Evolutionary conservation across 1,140 invertebrate species (phyloP), one percentile per base, ranked within the genome.

Genomic region (Amphibalanus amphitrite): DNA sequence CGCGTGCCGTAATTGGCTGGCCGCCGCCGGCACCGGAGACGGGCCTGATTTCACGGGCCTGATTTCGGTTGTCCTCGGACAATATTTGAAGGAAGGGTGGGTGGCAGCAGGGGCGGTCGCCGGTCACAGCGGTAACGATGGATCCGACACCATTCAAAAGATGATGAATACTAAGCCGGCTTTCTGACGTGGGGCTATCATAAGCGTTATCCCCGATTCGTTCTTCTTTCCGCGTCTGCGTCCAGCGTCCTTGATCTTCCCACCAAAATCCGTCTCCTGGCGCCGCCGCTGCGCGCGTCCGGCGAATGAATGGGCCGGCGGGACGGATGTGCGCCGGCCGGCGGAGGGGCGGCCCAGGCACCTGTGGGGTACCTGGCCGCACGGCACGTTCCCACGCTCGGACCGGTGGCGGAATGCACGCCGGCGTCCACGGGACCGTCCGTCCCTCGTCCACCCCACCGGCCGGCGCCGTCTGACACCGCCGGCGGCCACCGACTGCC

Each of bases 61-160:
- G 47, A 59, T 59, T 59, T 59, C 47, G 47, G 47, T 59, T 59
- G 47, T 59, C 20, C 47, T 59, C 47, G 6, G 20, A 59, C 47
- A 59, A 59, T 59, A 59, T 59, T 59, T 59, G 47, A 59, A 59
- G 47, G 47, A 59, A 59, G 47, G 47, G 47, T 59, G 47, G 47
- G 13, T 20, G 47, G 13, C 47, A 20, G 20, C 47, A 59, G 47
- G 47, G 47, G 47, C 47, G 47, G n/a, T n/a, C n/a, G n/a, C n/a
- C n/a, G n/a, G 10, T 13, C 20, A 23, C 10, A 59, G 47, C 47
- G n/a, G n/a, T n/a, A 59, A 3, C 10, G 13, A 1, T 1, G 13
- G 47, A 20, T 13, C 23, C 17, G n/a, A n/a, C n/a, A n/a, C 23
- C 47, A 59, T 1, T 20, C 6, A 59, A 6, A 59, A 59, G 1